Evolutionary conservation across 2,797 vertebrate species (phyloP).

Genomic region (Lepilemur ruficaudatus): DNA sequence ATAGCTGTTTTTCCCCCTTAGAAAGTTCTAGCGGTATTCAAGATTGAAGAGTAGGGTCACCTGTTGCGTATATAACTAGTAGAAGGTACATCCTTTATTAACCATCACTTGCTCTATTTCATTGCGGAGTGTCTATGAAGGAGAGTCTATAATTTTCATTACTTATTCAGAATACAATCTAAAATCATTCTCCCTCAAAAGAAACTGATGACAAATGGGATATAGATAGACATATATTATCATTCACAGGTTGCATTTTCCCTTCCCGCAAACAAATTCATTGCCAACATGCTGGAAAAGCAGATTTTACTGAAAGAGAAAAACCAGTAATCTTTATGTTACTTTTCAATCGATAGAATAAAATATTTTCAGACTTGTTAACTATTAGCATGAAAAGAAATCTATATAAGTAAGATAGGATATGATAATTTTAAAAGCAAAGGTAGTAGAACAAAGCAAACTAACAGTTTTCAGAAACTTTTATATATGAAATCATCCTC

Average conservation of each 20-base stretch:
- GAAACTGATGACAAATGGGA: not conserved
- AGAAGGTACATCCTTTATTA: not conserved
- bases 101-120: not conserved
- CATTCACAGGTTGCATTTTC: not conserved
- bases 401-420: not conserved
- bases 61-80: not conserved
- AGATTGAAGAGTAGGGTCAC: not conserved
- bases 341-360: not conserved
- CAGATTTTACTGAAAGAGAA: not conserved
- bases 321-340: not conserved
- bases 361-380: conserved; percentile 7
- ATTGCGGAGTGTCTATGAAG: not conserved
- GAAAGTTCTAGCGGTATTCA: not conserved
- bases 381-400: not conserved
- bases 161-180: not conserved
- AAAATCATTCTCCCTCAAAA: not conserved
- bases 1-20: not conserved
- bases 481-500: not conserved
- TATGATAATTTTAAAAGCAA: not conserved
- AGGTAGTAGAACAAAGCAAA: not conserved
- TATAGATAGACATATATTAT: not conserved
- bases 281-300: not conserved
- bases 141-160: not conserved
- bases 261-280: not conserved
- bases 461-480: not conserved